Evolutionary conservation across 1,140 invertebrate genomes (phyloP).

Genomic region (Cyrtorhinus lividipennis): DNA sequence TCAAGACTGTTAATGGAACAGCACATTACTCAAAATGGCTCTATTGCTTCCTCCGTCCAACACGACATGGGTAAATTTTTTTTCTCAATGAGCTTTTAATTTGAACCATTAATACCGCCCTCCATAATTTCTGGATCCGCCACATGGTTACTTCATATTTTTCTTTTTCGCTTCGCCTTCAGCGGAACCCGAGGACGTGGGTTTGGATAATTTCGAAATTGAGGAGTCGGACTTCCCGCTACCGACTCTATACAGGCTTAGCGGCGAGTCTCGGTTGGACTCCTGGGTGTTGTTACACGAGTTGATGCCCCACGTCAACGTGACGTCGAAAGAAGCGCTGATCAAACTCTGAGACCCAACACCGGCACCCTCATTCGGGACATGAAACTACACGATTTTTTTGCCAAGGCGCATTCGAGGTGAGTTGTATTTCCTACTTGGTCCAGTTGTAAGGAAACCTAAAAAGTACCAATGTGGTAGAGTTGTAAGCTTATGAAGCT

Average conservation of each 20-base stretch:
- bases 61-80: background rate
- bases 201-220: conserved; percentile 50
- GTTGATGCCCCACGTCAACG: conserved; percentile 41
- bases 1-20: conserved; percentile 49
- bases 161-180: too few species aligned
- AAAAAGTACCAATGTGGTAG: too few species aligned
- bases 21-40: conserved; percentile 30
- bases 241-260: conserved; percentile 58
- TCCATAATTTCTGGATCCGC: too few species aligned
- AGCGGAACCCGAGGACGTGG: too few species aligned
- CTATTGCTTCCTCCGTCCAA: background rate
- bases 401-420: conserved; percentile 60
- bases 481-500: too few species aligned
- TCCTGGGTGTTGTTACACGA: conserved; percentile 64
- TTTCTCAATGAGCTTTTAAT: too few species aligned
- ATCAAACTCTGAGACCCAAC: conserved; percentile 43
- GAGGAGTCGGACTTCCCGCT: conserved; percentile 61
- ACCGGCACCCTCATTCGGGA: conserved; percentile 48
- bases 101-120: too few species aligned
- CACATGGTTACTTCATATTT: too few species aligned
- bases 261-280: conserved; percentile 32
- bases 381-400: conserved; percentile 57
- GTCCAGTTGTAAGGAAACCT: too few species aligned
- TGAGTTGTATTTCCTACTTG: conserved; percentile 30
- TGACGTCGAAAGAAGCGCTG: conserved; percentile 44